phyloP scores from a whole-genome alignment of 2,113 vertebrate species.

The Gobius niger region DNA sequence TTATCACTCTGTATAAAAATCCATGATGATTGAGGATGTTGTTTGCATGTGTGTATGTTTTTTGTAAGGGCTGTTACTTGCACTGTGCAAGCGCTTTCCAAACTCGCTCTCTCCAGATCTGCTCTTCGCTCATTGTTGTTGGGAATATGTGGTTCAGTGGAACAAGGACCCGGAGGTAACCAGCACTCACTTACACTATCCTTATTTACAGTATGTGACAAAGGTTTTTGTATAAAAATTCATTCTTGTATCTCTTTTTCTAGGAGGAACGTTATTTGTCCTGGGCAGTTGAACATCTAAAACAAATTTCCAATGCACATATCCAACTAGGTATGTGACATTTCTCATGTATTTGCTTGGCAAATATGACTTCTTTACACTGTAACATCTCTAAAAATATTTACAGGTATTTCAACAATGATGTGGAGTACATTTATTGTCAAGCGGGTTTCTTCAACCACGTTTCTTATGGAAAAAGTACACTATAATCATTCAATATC shows the following conservation, averaged over 20 bases:
- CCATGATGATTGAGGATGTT: too few species aligned
- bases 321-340: constrained; percentile 86
- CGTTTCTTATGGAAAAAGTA: constrained; percentile 95
- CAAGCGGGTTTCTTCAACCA: constrained; percentile 91
- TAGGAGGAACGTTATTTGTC: constrained; percentile 85
- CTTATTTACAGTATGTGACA: neutral
- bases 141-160: constrained; percentile 98
- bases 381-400: neutral
- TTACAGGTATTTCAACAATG: constrained; percentile 88
- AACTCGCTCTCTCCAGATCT: constrained; percentile 90
- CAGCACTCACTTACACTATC: neutral
- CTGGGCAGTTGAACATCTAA: constrained; percentile 88
- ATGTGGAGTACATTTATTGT: constrained; percentile 98
- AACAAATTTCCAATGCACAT: constrained; percentile 85
- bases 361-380: neutral
- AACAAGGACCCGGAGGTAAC: constrained; percentile 95
- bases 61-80: constrained; percentile 80
- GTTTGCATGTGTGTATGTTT: constrained; percentile 5
- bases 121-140: constrained; percentile 92
- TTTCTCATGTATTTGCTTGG: neutral
- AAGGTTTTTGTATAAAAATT: too few species aligned
- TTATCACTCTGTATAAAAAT: neutral
- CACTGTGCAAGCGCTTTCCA: constrained; percentile 87
- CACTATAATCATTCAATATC: neutral
- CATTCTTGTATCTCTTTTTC: constrained; percentile 12